Base-by-base conservation (phyloP, 2,888 invertebrate genomes). In the Meteorus cinctellus region DNA sequence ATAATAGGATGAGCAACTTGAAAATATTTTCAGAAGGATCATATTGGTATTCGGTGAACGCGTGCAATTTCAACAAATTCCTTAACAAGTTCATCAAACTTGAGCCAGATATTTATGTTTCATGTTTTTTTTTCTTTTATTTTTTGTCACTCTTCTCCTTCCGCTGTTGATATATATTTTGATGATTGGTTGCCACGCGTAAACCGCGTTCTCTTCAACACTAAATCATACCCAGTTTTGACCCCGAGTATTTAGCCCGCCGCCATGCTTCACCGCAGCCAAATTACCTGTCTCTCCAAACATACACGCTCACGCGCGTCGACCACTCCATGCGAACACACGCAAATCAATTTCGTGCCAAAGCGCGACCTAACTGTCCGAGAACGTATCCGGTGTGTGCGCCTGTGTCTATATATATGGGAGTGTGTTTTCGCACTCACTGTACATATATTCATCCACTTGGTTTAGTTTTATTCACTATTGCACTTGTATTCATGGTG, bases 201-300 rank as follows among this genome's bases (percentile, higher is more conserved):
- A 48, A 70, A 80, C 76, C 77, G 79, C 80, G 80, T 80, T 84
- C 84, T 84, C 84, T 85, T 85, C 84, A 83, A 84, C 84, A 80
- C 79, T 80, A 83, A 84, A 85, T 85, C 84, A 84, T 82, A 82
- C 83, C 83, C 86, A 86, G 85, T 87, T 86, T 81, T 83, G 77
- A 24, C 55, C 55, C n/a, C 80, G 79, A 85, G 83, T 84, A 82
- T 86, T 86, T 86, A 85, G 83, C 83, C 81, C 55, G 55, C 83
- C 82, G 82, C 82, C 82, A 82, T 85, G 83, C 83, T 82, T 79
- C 82, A 79, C 82, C 84, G 83, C 84, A 82, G 81, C 77, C 82
- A 83, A 84, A 86, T 86, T 85, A 84, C 82, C 82, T 80, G 79
- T 65, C 79, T 79, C 80, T 79, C 76, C 78, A 79, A 81, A 81